Percentiles rank a stretch among this genome's conserved stretches.
Conservation (phyloP, 2,888 invertebrate species). For the Aphidoletes aphidimyza region DNA sequence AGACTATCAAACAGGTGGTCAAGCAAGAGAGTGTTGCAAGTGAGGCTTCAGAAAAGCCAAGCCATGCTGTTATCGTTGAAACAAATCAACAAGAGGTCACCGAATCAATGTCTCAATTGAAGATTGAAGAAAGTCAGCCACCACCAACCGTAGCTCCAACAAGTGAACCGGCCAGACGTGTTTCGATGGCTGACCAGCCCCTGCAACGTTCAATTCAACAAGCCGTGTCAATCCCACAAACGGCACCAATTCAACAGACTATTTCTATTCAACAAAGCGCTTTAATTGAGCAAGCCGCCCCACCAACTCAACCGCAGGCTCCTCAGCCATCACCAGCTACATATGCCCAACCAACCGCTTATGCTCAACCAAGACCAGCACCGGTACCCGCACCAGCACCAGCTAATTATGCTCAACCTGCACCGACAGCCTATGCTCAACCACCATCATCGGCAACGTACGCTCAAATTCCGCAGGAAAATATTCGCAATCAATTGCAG, state of each 20-base stretch:
- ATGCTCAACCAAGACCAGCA: background rate
- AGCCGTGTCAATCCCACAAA: background rate
- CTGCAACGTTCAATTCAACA: conserved; percentile 1
- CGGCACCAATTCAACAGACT: background rate
- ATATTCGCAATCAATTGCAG: conserved; percentile 70
- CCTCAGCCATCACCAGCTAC: background rate
- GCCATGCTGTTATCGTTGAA: background rate
- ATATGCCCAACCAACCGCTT: background rate
- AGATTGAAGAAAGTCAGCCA: background rate
- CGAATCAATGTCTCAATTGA: background rate
- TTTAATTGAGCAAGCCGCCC: background rate
- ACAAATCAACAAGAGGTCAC: background rate
- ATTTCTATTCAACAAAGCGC: conserved; percentile 5
- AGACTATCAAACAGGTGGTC: background rate
- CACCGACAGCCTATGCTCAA: background rate
- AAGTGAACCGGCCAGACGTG: background rate
- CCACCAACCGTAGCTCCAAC: background rate
- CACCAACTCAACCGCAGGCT: background rate
- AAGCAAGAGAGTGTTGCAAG: background rate
- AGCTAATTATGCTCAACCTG: background rate
- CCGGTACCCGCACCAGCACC: background rate
- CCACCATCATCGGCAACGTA: background rate
- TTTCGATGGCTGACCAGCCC: background rate
- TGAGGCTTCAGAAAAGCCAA: background rate
- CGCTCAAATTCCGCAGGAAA: conserved; percentile 68